Conservation (phyloP, 2,888 invertebrate genomes). For the Amphipoea oculea region DNA sequence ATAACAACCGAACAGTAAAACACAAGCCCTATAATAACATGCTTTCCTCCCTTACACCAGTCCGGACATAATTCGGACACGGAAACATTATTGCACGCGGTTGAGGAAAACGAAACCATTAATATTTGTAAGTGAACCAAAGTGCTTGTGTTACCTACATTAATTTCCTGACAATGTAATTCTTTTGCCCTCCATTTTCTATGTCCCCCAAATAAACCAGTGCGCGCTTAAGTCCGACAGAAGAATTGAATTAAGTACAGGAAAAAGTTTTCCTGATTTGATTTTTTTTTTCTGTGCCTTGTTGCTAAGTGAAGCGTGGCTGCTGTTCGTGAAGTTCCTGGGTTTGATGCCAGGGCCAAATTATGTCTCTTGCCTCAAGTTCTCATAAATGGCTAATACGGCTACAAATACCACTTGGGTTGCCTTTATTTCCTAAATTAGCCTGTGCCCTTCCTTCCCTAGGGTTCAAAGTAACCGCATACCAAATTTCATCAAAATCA, state of each 20-base stretch:
- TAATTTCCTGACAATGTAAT: conserved; percentile 46
- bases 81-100: conserved; percentile 17
- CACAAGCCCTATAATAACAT: conserved; percentile 6
- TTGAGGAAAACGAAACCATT: conserved; percentile 47
- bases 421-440: neutral
- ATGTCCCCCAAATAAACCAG: conserved; percentile 26
- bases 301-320: neutral
- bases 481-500: no score
- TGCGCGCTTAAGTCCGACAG: neutral
- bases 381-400: neutral
- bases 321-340: no score
- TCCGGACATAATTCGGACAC: neutral
- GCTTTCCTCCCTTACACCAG: neutral
- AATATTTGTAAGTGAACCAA: conserved; percentile 37
- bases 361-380: no score
- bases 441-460: no score
- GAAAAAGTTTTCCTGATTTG: neutral
- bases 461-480: no score
- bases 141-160: conserved; percentile 42
- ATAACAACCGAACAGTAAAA: neutral
- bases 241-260: neutral
- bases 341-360: neutral
- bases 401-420: neutral
- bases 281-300: neutral
- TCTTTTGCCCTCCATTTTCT: conserved; percentile 31